These are phyloP conservation scores for Lytechinus variegatus DNA, from an alignment of 35 echinoderm and acorn worm species.

Conservation along the genomic window DNA sequence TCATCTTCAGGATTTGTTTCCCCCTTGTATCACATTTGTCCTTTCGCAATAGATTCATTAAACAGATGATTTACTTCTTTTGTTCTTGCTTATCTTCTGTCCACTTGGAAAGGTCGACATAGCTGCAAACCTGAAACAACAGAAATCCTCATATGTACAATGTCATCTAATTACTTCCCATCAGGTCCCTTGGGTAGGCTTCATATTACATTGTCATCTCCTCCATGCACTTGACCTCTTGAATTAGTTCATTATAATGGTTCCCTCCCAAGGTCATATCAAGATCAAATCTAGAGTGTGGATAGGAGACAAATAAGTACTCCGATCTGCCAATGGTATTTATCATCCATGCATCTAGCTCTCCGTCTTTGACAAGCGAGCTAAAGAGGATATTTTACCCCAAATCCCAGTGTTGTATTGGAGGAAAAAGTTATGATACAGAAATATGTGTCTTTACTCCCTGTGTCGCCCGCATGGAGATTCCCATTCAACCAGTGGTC, in stretches of 20 bases:
- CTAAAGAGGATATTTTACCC: conserved; percentile 11
- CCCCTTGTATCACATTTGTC: not conserved
- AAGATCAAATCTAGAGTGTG: conserved; percentile 35
- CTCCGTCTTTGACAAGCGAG: not conserved
- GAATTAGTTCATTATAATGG: not conserved
- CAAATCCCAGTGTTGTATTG: not conserved
- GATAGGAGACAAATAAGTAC: not conserved
- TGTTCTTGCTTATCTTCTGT: not conserved
- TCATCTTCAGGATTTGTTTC: not conserved
- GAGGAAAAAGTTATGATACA: conserved; percentile 4
- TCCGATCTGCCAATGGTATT: conserved; percentile 29
- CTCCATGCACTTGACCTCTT: not conserved
- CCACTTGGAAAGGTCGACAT: not conserved
- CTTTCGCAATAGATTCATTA: not conserved
- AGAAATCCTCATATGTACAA: not conserved
- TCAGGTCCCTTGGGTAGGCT: not conserved
- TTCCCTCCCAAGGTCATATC: conserved; percentile 6
- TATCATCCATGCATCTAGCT: not conserved
- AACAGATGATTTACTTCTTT: not conserved
- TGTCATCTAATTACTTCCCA: not conserved
- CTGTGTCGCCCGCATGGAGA: not conserved
- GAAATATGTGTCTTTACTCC: conserved; percentile 7
- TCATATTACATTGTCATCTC: not conserved
- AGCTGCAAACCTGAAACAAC: not conserved
- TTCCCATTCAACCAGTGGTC: conserved; percentile 17